Percentiles rank a stretch among this genome's conserved stretches.
Evolutionary conservation across 2,888 invertebrate genomes (phyloP).

Genomic region (Drosophila bunnanda): DNA sequence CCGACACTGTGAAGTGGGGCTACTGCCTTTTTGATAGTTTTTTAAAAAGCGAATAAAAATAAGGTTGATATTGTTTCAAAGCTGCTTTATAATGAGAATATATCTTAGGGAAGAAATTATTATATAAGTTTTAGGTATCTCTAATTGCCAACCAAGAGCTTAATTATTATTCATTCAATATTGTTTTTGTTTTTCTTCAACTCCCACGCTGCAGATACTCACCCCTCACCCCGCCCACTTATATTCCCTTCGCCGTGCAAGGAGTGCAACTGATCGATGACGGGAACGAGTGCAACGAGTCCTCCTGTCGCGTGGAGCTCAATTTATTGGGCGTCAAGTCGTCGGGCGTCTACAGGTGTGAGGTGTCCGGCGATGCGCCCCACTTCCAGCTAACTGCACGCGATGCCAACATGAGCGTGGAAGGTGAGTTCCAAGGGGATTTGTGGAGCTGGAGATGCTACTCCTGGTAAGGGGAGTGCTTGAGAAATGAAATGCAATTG

Average conservation of each 20-base stretch:
- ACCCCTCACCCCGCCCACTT: constrained; percentile 81
- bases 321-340: constrained; percentile 81
- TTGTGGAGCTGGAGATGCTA: not conserved
- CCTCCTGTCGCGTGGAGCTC: constrained; percentile 81
- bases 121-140: too few species aligned
- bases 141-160: not conserved
- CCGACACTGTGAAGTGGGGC: constrained; percentile 35
- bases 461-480: not conserved
- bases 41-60: not conserved
- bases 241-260: constrained; percentile 79
- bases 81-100: not conserved
- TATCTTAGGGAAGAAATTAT: not conserved
- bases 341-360: constrained; percentile 87
- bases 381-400: constrained; percentile 86
- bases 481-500: constrained; percentile 67
- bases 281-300: constrained; percentile 81
- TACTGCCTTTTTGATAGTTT: not conserved
- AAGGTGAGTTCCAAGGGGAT: constrained; percentile 84
- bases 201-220: constrained; percentile 74
- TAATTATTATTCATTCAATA: not conserved
- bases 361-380: constrained; percentile 87
- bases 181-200: not conserved
- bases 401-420: constrained; percentile 86
- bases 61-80: not conserved
- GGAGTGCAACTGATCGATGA: constrained; percentile 80